Evolutionary conservation across 2,113 vertebrate species (phyloP), one percentile per base, ranked within the genome.

Genomic region (Callocephalon fimbriatum): DNA sequence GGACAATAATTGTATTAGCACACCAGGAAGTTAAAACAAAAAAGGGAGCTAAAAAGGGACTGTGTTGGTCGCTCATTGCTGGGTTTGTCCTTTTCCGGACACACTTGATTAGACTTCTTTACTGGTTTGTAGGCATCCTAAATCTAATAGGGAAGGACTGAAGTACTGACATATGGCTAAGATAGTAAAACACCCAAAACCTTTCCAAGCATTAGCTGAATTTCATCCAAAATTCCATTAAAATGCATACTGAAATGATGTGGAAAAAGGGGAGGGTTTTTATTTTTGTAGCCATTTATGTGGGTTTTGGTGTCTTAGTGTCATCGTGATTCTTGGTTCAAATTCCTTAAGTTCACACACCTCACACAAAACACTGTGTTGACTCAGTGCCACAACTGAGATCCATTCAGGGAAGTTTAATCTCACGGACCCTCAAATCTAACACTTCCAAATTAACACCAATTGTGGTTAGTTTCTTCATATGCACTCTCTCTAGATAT

Each of bases 131-230:
- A 79, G 94, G 32, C 47, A 82, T 32, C 18, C 53, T 90, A 54
- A 94, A 87, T 80, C 66, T 75, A 80, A 59, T 37, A 68, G 63
- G 68, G 82, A 79, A 86, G n/a, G 65, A 22, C 62, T 92, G 77
- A 74, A 95, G 37, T 84, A 90, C 72, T 86, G 89, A 92, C 96
- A 96, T 97, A 92, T 96, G 96, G 88, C 87, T 90, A 85, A 91
- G 91, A 94, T 37, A 97, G 90, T 90, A 96, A 95, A 96, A 77
- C 73, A 95, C 86, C 47, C 75, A 31, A 94, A 96, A 40, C 42
- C 61, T 78, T 91, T 96, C 88, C 94, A 97, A 95, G 88, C 56
- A 22, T 88, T 85, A 82, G 72, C 86, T 97, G 97, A 96, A 91
- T 12, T 63, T 40, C n/a, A 76, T 97, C 93, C 95, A 97, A 95